phyloP scores from a whole-genome alignment of 2,797 vertebrate species.

The Menidia menidia region DNA sequence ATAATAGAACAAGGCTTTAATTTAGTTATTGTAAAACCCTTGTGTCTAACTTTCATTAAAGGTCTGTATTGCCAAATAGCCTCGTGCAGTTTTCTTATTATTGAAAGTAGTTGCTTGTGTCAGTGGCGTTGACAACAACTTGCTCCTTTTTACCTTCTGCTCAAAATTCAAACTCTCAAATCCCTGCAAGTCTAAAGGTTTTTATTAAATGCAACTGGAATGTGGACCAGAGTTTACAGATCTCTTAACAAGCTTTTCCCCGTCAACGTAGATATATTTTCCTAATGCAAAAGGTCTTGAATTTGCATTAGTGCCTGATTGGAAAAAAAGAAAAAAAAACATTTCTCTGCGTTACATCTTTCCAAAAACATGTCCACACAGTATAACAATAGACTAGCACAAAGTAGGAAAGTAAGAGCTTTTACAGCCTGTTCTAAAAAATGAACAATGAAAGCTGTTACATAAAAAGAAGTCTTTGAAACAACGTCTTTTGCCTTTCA shows the following conservation, averaged over 20 bases:
- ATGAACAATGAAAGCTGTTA: not conserved
- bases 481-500: conserved; percentile 64
- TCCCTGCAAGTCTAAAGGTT: not conserved
- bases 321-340: not conserved
- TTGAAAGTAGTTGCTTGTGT: conserved; percentile 21
- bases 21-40: conserved; percentile 43
- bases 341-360: not conserved
- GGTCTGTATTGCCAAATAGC: not conserved
- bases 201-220: not conserved
- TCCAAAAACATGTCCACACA: not conserved
- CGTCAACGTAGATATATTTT: conserved; percentile 43
- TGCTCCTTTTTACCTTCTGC: conserved; percentile 36
- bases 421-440: not conserved
- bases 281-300: conserved; percentile 67
- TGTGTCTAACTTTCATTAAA: conserved; percentile 45
- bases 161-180: not conserved
- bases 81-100: conserved; percentile 14
- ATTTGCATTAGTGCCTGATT: conserved; percentile 58
- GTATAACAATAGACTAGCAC: not conserved
- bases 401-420: not conserved
- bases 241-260: not conserved
- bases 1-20: conserved; percentile 63
- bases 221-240: not conserved
- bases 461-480: not conserved
- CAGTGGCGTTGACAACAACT: conserved; percentile 22